phyloP scores from a whole-genome alignment of 2,888 invertebrate species.

The Autographa gamma region DNA sequence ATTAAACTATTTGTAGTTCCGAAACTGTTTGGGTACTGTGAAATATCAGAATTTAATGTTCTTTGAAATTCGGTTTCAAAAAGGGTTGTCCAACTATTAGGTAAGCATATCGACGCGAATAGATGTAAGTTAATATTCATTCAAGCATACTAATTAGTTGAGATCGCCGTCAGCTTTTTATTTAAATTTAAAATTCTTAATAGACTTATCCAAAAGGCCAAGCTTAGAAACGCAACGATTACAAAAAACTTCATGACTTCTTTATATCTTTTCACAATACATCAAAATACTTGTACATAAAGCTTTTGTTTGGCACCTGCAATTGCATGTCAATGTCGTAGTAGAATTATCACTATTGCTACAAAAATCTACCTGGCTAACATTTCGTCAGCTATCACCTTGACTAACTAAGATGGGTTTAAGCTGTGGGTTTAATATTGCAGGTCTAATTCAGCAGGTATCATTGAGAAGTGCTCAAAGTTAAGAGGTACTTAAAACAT shows the following conservation, averaged over 20 bases:
- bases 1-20: too few relatives aligned
- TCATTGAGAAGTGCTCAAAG: neutral
- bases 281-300: neutral
- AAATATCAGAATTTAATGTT: too few relatives aligned
- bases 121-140: too few relatives aligned
- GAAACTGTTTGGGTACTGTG: too few relatives aligned
- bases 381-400: slow-evolving; percentile 1
- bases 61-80: too few relatives aligned
- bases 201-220: too few relatives aligned
- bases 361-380: neutral
- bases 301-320: neutral
- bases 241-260: neutral
- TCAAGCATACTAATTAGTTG: too few relatives aligned
- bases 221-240: neutral
- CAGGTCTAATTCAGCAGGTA: neutral
- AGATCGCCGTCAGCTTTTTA: too few relatives aligned
- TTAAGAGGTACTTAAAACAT: neutral
- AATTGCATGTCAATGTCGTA: neutral
- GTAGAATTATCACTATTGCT: neutral
- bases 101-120: too few relatives aligned
- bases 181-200: too few relatives aligned
- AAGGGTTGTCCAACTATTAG: too few relatives aligned
- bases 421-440: neutral
- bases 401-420: neutral
- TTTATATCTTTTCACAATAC: neutral